Base-by-base conservation (phyloP, 2,113 vertebrate genomes). In the Xenus cinereus region DNA sequence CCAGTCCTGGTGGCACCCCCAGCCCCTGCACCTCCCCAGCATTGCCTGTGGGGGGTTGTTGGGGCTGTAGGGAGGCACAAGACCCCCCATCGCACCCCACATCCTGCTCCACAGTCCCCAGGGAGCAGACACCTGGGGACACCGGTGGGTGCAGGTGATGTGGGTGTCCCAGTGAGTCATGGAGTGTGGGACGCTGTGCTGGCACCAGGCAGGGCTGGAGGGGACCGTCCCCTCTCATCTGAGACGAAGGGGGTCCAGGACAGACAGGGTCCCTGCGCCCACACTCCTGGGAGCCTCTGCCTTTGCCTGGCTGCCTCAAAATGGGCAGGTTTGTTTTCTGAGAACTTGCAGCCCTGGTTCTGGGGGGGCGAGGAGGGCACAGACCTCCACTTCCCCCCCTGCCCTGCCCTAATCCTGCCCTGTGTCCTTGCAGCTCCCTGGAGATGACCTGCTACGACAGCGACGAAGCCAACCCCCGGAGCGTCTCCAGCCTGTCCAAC, bases 371-470 rank as follows among this genome's bases (percentile, higher is more conserved):
- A 63, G 51, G 19, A 86, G 46, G 41, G 51, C 88, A 62, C 32
- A 39, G 50, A 39, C 33, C 28, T 33, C n/a, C 1, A 1, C n/a
- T 54, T 14, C 28, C 51, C 62, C 4, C 16, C 16, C 1, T 60
- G 53, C 68, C 35, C 50, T 87, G 41, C 63, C 19, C 54, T 92
- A 14, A 92, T 8, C 10, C 24, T 8, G 9, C 23, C n/a, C 20
- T 12, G 2, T 59, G 10, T 87, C 89, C 92, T 27, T 19, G 0
- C 92, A 99, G 99, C 97, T 99, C 98, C 59, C 97, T 99, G 77
- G 99, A 99, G 94, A 99, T 98, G 95, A 98, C 97, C 53, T 99
- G 98, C 97, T 99, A 99, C 1, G 99, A 99, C 98, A 99, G 99
- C 0, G 99, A 99, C 1, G 99, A 99, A 28, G 98, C 99, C 84